Conservation (phyloP, 2,888 invertebrate species). For the Chloroclysta siterata region DNA sequence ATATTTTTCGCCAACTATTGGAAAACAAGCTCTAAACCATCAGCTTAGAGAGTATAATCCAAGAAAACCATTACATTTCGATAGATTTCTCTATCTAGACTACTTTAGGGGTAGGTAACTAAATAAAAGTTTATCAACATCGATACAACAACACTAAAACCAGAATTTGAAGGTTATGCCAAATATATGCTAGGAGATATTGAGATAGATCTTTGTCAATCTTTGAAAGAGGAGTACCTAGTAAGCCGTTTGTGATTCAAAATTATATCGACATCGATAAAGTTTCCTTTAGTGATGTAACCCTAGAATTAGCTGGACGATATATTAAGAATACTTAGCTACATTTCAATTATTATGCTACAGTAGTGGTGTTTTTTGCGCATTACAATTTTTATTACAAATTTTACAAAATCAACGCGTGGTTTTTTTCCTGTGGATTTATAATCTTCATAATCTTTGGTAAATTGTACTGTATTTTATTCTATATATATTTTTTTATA, state of each 20-base stretch:
- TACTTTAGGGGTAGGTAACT: constrained; percentile 8
- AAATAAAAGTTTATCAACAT: constrained; percentile 29
- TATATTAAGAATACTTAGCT: constrained; percentile 28
- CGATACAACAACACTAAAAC: constrained; percentile 14
- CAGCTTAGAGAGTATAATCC: constrained; percentile 31
- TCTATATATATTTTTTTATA: too few species aligned
- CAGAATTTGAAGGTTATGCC: neutral
- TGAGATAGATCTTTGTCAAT: neutral
- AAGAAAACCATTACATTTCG: constrained; percentile 28
- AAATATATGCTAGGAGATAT: neutral
- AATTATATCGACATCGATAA: constrained; percentile 35
- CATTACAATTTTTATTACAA: constrained; percentile 5
- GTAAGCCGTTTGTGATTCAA: neutral
- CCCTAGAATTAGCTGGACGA: constrained; percentile 37
- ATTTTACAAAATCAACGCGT: neutral
- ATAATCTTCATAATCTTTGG: too few species aligned
- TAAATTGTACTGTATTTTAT: too few species aligned
- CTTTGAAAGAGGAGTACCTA: constrained; percentile 5
- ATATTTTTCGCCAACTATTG: constrained; percentile 30
- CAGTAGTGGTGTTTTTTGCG: constrained; percentile 26
- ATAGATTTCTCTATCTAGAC: constrained; percentile 39
- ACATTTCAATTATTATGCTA: constrained; percentile 21
- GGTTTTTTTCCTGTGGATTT: too few species aligned
- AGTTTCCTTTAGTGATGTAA: constrained; percentile 10
- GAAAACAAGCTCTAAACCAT: constrained; percentile 31